Evolutionary conservation across 2,113 vertebrate genomes (phyloP).

Genomic region (Oreochromis tanganicae): DNA sequence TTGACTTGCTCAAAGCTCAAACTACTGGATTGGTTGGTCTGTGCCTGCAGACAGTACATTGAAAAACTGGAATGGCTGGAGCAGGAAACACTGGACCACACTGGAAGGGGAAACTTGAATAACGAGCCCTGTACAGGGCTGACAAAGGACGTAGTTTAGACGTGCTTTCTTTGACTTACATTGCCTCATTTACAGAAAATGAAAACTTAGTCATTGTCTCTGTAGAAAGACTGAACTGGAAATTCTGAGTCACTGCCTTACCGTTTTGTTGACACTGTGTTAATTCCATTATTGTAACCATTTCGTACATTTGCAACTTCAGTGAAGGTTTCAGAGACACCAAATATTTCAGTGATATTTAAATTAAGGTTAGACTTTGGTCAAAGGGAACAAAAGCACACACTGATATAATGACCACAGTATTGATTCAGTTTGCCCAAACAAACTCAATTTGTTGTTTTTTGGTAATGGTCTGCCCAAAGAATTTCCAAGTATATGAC

Average conservation of each 20-base stretch:
- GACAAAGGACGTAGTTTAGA: not conserved
- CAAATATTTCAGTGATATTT: not conserved
- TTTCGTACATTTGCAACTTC: not conserved
- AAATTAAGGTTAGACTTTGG: not conserved
- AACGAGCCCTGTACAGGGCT: not conserved
- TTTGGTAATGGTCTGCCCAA: too few relatives aligned
- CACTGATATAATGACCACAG: not conserved
- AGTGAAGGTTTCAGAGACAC: not conserved
- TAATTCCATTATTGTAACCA: not conserved
- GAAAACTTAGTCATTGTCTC: not conserved
- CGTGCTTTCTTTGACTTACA: rapidly evolving
- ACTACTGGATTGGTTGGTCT: not conserved
- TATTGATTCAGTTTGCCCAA: not conserved
- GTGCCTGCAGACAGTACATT: not conserved
- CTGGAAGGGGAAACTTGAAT: not conserved
- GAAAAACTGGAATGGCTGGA: not conserved
- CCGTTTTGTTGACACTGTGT: rapidly evolving
- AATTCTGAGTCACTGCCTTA: not conserved
- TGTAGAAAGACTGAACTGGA: not conserved
- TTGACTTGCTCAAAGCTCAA: constrained; percentile 24
- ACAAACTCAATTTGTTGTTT: not conserved
- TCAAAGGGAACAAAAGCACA: rapidly evolving
- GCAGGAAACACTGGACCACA: not conserved
- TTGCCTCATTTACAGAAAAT: not conserved
- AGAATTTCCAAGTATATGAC: too few relatives aligned